Conservation (phyloP, 2,888 invertebrate genomes). For the Geotrupes spiniger region DNA sequence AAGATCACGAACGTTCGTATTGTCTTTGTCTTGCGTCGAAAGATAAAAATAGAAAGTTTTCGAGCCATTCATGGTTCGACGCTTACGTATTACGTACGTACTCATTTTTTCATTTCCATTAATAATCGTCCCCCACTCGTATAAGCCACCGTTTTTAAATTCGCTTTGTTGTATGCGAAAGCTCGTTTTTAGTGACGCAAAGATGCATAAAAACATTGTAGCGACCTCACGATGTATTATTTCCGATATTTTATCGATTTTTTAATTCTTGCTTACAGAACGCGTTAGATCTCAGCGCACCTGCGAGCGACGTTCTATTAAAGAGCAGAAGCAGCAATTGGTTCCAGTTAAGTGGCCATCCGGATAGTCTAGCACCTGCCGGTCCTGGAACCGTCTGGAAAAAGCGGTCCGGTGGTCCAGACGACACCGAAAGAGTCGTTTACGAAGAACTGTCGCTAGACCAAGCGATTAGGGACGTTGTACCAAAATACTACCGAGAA, state of each 20-base stretch:
- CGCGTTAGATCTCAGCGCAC: constrained; percentile 85
- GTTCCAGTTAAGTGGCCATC: constrained; percentile 93
- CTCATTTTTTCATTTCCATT: no score
- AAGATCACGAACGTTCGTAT: no score
- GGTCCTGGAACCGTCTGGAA: constrained; percentile 94
- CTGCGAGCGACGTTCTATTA: constrained; percentile 82
- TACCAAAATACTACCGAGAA: constrained; percentile 83
- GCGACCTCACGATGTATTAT: no score
- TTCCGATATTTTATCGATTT: not conserved
- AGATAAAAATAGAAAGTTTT: no score
- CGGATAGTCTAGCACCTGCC: constrained; percentile 88
- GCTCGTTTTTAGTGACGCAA: no score
- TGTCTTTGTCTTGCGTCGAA: no score
- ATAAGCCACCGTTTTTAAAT: no score
- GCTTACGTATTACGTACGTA: no score
- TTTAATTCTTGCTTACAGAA: constrained; percentile 61
- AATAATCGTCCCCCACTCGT: no score
- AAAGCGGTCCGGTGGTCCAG: constrained; percentile 67
- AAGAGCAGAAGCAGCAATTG: constrained; percentile 70
- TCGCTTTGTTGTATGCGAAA: not conserved
- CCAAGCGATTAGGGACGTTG: constrained; percentile 65
- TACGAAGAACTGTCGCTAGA: constrained; percentile 80
- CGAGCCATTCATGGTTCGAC: no score
- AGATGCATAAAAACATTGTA: no score
- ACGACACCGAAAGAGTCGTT: constrained; percentile 71